Percentiles rank a stretch among this genome's conserved stretches.
Evolutionary conservation across 2,888 invertebrate species (phyloP).

Genomic region (Cepaea hortensis): DNA sequence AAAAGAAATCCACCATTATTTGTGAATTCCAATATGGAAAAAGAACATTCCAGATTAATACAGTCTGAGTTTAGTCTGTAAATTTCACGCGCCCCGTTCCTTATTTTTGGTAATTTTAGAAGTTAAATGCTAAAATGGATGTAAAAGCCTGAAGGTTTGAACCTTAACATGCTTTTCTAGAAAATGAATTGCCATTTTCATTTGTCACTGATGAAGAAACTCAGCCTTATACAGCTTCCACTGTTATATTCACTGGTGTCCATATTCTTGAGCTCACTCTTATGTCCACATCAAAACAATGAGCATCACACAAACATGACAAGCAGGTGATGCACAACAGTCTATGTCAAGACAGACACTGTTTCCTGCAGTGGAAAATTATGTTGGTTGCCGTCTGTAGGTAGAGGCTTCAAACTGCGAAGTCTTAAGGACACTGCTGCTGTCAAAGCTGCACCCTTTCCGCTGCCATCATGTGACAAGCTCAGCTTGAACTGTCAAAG

Average conservation of each 20-base stretch:
- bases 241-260: not conserved
- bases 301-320: slow-evolving; percentile 14
- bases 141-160: too few species aligned
- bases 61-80: too few species aligned
- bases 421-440: slow-evolving; percentile 73
- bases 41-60: not conserved
- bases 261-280: not conserved
- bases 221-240: not conserved
- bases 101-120: too few species aligned
- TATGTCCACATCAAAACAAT: not conserved
- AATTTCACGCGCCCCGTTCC: too few species aligned
- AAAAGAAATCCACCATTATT: not conserved
- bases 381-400: not conserved
- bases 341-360: slow-evolving; percentile 15
- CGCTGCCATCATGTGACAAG: slow-evolving; percentile 76
- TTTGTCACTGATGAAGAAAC: not conserved
- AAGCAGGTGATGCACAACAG: not conserved
- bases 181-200: not conserved
- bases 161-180: not conserved
- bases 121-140: not conserved
- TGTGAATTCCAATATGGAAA: not conserved
- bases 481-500: slow-evolving; percentile 67
- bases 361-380: not conserved
- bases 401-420: slow-evolving; percentile 45
- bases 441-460: slow-evolving; percentile 76